phyloP scores from a whole-genome alignment of 1,140 invertebrate genomes.

The Phenacoccus solenopsis region DNA sequence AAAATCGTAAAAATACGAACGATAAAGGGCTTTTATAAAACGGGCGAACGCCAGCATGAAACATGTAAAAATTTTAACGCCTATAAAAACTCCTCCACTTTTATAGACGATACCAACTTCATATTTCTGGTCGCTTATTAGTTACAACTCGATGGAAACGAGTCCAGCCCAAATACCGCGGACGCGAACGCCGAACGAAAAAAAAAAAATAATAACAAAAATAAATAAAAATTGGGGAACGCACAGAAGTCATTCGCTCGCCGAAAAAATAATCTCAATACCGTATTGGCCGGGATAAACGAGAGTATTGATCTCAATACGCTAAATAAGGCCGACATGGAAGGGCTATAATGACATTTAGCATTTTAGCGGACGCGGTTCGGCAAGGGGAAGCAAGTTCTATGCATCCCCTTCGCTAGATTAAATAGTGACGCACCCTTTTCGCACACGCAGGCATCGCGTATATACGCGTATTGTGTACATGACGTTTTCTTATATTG shows the following conservation, averaged over 20 bases:
- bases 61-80: background rate
- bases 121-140: background rate
- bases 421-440: conserved; percentile 1
- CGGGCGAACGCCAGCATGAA: background rate
- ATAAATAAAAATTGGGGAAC: too few species aligned
- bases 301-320: background rate
- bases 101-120: background rate
- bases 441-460: background rate
- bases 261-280: background rate
- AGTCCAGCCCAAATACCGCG: background rate
- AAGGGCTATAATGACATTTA: conserved; percentile 2
- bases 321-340: background rate
- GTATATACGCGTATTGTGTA: background rate
- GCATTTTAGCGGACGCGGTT: background rate
- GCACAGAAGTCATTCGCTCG: background rate
- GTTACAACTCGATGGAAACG: background rate
- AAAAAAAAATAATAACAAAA: too few species aligned
- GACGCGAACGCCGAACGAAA: too few species aligned
- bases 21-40: background rate
- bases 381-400: background rate
- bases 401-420: background rate
- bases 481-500: conserved; percentile 1
- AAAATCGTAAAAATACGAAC: background rate
- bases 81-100: background rate
- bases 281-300: background rate